Percentiles rank a stretch among this genome's conserved stretches.
phyloP scores from a whole-genome alignment of 2,113 vertebrate species.

The Nasalis larvatus region DNA sequence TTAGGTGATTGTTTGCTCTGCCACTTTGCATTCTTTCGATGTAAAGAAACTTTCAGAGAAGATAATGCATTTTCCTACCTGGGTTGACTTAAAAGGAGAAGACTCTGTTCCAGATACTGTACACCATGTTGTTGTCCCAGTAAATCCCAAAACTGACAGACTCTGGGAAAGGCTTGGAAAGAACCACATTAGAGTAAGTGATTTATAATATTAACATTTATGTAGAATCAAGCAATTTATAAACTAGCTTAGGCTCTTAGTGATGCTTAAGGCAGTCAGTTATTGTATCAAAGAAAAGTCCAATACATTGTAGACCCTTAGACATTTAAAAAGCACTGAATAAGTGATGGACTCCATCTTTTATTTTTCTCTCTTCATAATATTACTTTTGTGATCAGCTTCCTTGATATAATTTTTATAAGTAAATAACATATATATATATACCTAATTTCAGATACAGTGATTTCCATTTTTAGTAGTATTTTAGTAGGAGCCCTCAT shows the following conservation, averaged over 20 bases:
- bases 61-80: constrained; percentile 99
- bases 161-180: constrained; percentile 94
- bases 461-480: background rate
- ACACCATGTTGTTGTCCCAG: constrained; percentile 95
- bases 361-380: background rate
- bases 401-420: background rate
- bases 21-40: constrained; percentile 97
- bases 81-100: constrained; percentile 99
- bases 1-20: constrained; percentile 98
- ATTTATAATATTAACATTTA: rapidly evolving
- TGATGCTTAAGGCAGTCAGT: background rate
- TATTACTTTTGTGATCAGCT: background rate
- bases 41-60: constrained; percentile 98
- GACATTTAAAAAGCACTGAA: background rate
- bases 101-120: constrained; percentile 98
- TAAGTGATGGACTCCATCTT: background rate
- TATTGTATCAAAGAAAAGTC: background rate
- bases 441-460: background rate
- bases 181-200: constrained; percentile 91
- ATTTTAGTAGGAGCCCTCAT: background rate
- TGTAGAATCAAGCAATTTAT: background rate
- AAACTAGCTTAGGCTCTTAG: background rate
- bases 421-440: background rate
- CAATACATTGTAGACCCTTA: background rate
- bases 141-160: constrained; percentile 94